Evolutionary conservation across 2,113 vertebrate genomes (phyloP).

Genomic region (Aphelocoma coerulescens): DNA sequence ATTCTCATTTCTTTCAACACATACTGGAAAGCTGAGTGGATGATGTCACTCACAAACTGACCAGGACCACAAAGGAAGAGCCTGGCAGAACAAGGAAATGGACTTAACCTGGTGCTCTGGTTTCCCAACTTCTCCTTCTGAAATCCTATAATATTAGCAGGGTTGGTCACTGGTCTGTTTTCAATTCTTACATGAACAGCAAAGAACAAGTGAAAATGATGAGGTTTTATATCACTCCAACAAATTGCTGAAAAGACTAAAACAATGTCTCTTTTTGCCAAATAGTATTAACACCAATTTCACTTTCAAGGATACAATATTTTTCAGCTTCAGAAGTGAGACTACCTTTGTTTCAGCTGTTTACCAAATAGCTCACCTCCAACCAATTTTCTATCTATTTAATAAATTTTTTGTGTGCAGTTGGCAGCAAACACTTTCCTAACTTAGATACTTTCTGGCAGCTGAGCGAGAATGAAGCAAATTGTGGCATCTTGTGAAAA

Average conservation of each 20-base stretch:
- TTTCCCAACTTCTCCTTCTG: background rate
- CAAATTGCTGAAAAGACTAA: background rate
- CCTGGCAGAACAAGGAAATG: background rate
- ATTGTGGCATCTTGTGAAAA: background rate
- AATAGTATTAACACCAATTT: background rate
- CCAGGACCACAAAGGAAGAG: background rate
- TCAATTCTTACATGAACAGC: background rate
- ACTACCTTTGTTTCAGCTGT: background rate
- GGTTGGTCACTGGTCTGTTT: background rate
- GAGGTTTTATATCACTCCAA: background rate
- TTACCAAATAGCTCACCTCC: background rate
- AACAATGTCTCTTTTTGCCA: background rate
- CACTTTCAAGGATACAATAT: background rate
- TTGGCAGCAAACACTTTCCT: background rate
- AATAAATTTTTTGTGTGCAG: background rate
- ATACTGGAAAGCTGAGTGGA: background rate
- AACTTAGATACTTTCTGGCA: background rate
- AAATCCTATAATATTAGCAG: background rate
- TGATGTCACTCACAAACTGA: background rate
- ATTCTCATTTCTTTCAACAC: background rate
- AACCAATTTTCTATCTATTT: background rate
- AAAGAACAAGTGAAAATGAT: background rate
- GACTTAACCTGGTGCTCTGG: background rate
- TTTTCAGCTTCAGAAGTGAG: background rate
- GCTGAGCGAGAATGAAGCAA: background rate